Evolutionary conservation across 2,888 invertebrate species (phyloP), one percentile per base, ranked within the genome.

Genomic region (Ommatoiulus sabulosus): DNA sequence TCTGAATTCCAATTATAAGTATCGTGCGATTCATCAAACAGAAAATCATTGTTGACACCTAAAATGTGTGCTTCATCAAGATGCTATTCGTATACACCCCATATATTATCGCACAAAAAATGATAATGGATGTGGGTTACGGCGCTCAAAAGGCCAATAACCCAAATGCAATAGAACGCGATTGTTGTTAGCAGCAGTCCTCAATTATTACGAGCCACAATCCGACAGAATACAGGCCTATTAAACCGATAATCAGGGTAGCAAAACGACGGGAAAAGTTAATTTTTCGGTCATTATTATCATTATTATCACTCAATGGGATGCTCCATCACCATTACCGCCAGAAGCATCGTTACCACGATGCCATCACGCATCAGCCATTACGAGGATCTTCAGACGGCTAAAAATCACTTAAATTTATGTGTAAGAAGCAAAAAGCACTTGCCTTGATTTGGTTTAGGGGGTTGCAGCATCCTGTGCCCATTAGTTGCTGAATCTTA

Each of bases 321-420:
- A 63, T 63, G 63, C 63, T 63, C 63, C 63, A 63, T 63, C 63
- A 63, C 63, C 63, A 63, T 63, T 63, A 63, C 63, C 63, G 63
- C n/a, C 63, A 17, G 63, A 6, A 63, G n/a, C 63, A 63, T 63
- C n/a, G n/a, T 63, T 63, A n/a, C n/a, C n/a, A n/a, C n/a, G n/a
- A n/a, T n/a, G 63, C 63, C 5, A 63, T 17, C 63, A n/a, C n/a
- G 63, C 17, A 63, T 63, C n/a, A 63, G n/a, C 63, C 63, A 63
- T 63, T 63, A 63, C 52, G 17, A n/a, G 17, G 63, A 63, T 63
- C 63, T 5, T 63, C 63, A 3, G n/a, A 63, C 20, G 63, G n/a
- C 63, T 12, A 63, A 63, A 63, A 63, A 63, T 63, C 63, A 63
- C 63, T 63, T n/a, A 63, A n/a, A 63, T 63, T 63, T 63, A 63